Base-by-base conservation (phyloP, 2,797 vertebrate species). In the Characodon lateralis region DNA sequence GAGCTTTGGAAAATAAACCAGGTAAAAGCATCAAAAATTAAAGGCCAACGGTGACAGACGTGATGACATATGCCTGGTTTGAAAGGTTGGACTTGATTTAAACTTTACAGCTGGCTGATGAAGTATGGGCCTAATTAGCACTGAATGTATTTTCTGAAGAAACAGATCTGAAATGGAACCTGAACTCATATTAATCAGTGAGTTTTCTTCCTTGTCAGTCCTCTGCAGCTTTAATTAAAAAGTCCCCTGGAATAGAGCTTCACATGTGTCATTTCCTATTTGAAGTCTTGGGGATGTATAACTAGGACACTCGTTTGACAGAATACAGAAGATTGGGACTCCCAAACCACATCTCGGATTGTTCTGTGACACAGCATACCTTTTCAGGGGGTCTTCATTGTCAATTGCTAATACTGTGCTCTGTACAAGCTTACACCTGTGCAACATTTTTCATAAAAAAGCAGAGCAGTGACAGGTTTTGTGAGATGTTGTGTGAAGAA, bases 181-280 rank as follows among this genome's bases (percentile, higher is more conserved):
- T 91, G 90, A 94, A 94, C 91, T 89, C 86, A 80, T 92, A 94
- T 95, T 95, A 95, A 96, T 96, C 93, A 93, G 93, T 86, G 79
- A 88, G 80, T 85, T 91, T 93, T 71, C 92, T 84, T 79, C 72
- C 89, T 85, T 88, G 93, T 95, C 94, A 94, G 89, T 83, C 89
- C 82, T 93, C 91, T 88, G 61, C 91, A 91, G 93, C 93, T 95
- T 95, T 96, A 95, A 96, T 96, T 95, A 95, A 95, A 26, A 96
- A 95, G 89, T 94, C 91, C 88, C 90, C 85, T 90, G 90, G 92
- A 95, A 93, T 89, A 87, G 90, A 86, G 28, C 89, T 91, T 94
- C 93, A 95, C 93, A 92, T 92, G 87, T 95, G 95, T 93, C 94
- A 94, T 91, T 94, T 95, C 87, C 87, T 89, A 93, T 94, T 92